A percentile compares a stretch with the other conserved stretches of the same genome.
Evolutionary conservation across 37 sponge, comb jelly and placozoan genomes (phyloP).

Genomic region (Chondrosia reniformis): DNA sequence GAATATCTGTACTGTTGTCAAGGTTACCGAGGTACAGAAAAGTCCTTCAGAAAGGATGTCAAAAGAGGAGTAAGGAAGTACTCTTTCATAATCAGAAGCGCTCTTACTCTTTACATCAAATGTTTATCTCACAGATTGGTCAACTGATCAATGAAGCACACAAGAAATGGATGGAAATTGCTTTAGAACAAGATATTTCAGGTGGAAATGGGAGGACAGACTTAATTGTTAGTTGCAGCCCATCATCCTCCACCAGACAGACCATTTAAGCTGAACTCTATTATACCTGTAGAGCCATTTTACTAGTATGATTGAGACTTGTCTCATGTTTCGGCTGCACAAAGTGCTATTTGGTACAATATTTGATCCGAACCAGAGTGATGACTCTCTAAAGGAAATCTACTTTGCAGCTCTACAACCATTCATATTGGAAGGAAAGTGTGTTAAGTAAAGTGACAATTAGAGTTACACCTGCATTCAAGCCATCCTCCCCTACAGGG

Average conservation of each 20-base stretch:
- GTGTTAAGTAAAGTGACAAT: background rate
- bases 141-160: constrained; percentile 8
- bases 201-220: background rate
- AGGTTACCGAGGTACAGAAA: constrained; percentile 9
- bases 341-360: constrained; percentile 41
- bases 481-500: background rate
- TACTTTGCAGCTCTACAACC: constrained; percentile 6
- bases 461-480: background rate
- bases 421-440: constrained; percentile 1
- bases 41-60: constrained; percentile 4
- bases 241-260: no score
- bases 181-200: background rate
- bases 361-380: constrained; percentile 33
- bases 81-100: no score
- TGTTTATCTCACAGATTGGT: background rate
- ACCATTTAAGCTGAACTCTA: background rate
- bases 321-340: background rate
- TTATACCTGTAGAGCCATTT: background rate
- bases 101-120: no score
- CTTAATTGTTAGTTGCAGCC: background rate
- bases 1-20: no score
- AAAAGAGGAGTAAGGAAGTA: background rate
- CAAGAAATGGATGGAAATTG: background rate
- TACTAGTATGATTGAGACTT: constrained; percentile 1
- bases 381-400: background rate